Conservation (phyloP, 2,113 vertebrate genomes). For the Leucoraja erinaceus region DNA sequence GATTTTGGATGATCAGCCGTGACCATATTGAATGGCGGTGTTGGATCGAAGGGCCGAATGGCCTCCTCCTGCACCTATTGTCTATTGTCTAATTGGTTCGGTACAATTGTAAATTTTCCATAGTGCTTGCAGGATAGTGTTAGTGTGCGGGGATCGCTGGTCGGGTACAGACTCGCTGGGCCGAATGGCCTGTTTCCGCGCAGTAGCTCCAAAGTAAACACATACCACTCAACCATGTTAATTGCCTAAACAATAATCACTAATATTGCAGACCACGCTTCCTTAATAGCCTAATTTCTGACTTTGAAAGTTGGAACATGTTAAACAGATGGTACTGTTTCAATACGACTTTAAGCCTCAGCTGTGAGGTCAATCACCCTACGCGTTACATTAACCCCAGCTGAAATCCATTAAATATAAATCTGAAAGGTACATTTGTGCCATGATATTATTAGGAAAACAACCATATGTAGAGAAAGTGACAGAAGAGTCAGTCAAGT, state of each 20-base stretch:
- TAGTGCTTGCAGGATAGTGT: too few relatives aligned
- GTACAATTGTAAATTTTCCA: too few relatives aligned
- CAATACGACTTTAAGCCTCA: not conserved
- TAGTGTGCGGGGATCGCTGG: too few relatives aligned
- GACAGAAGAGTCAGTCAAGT: not conserved
- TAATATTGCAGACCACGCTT: not conserved
- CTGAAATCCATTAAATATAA: not conserved
- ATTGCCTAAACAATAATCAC: not conserved
- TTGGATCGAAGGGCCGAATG: too few relatives aligned
- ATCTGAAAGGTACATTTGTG: not conserved
- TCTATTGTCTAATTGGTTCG: too few relatives aligned
- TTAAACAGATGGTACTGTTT: not conserved
- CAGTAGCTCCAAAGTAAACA: not conserved
- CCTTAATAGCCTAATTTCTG: not conserved
- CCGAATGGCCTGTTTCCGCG: too few relatives aligned
- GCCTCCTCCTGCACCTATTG: too few relatives aligned
- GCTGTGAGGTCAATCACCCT: not conserved
- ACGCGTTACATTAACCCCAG: constrained; percentile 1
- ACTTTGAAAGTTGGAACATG: not conserved
- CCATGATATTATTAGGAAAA: not conserved
- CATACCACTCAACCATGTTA: not conserved
- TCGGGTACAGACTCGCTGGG: too few relatives aligned
- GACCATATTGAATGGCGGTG: too few relatives aligned
- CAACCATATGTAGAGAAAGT: not conserved
- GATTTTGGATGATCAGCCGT: too few relatives aligned